phyloP scores from a whole-genome alignment of 2,113 vertebrate genomes.

The Sinosuthora webbiana region DNA sequence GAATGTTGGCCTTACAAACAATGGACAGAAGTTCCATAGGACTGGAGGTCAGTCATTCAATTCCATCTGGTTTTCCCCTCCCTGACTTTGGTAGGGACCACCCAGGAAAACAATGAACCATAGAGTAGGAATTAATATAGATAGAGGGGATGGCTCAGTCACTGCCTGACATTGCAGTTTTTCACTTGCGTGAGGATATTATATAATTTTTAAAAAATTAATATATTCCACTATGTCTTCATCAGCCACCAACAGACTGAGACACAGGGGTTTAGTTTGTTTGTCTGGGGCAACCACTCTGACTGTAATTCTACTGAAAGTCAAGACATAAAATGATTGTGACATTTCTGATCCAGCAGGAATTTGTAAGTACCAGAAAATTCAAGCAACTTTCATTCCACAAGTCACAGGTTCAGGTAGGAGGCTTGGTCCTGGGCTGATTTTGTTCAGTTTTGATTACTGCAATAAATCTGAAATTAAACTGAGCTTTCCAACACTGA shows the following conservation, averaged over 20 bases:
- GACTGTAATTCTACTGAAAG: constrained; percentile 17
- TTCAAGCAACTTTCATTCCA: constrained; percentile 3
- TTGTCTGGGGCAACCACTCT: constrained; percentile 6
- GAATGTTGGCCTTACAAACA: neutral
- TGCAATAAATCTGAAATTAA: constrained; percentile 58
- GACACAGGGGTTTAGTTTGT: constrained; percentile 27
- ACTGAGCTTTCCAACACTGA: neutral
- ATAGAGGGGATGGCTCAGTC: neutral
- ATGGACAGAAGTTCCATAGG: neutral
- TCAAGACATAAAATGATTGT: constrained; percentile 32
- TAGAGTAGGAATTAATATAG: neutral
- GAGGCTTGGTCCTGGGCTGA: neutral
- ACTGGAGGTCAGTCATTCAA: neutral
- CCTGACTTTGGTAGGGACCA: neutral
- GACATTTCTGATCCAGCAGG: constrained; percentile 53
- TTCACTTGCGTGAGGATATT: neutral
- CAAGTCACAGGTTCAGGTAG: constrained; percentile 47
- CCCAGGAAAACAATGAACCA: neutral
- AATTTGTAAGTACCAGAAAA: constrained; percentile 44
- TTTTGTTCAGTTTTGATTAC: constrained; percentile 48
- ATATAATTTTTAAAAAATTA: neutral
- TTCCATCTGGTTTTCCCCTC: neutral
- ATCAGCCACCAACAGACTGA: neutral
- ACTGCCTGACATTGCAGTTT: neutral
- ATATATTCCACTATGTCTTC: neutral